phyloP scores from a whole-genome alignment of 30 jellyfish, hydroid and myxozoan genomes.

The Cassiopea andromeda region DNA sequence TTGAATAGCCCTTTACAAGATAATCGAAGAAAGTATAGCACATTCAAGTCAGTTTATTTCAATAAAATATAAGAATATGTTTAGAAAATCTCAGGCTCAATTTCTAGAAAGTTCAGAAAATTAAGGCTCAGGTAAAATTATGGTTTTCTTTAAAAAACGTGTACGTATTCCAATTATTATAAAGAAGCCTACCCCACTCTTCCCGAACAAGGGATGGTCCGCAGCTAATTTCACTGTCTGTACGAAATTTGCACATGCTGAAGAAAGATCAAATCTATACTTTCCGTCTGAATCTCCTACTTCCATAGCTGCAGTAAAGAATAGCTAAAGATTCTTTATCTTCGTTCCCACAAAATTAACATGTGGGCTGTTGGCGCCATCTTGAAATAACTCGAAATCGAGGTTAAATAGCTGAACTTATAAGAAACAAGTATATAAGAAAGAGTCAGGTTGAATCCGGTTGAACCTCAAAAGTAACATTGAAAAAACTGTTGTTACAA shows the following conservation, averaged over 20 bases:
- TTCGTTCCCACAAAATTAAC: conserved; percentile 2
- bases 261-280: conserved; percentile 29
- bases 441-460: too few relatives aligned
- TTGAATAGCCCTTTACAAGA: too few relatives aligned
- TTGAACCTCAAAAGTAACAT: too few relatives aligned
- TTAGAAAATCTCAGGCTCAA: too few relatives aligned
- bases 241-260: neutral
- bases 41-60: too few relatives aligned
- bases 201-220: conserved; percentile 33
- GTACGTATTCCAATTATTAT: neutral
- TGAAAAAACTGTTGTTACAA: too few relatives aligned
- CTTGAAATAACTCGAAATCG: conserved; percentile 8
- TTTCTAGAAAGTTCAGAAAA: too few relatives aligned
- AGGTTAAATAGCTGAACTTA: neutral
- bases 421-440: too few relatives aligned
- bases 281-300: neutral
- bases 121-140: too few relatives aligned
- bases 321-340: neutral
- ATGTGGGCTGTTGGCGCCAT: conserved; percentile 37
- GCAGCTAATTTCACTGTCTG: conserved; percentile 26
- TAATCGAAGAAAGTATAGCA: too few relatives aligned
- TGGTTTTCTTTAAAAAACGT: neutral
- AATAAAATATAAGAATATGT: too few relatives aligned
- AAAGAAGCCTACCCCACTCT: neutral
- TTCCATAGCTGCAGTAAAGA: neutral